phyloP scores from a whole-genome alignment of 2,113 vertebrate species.

The Upupa epops region DNA sequence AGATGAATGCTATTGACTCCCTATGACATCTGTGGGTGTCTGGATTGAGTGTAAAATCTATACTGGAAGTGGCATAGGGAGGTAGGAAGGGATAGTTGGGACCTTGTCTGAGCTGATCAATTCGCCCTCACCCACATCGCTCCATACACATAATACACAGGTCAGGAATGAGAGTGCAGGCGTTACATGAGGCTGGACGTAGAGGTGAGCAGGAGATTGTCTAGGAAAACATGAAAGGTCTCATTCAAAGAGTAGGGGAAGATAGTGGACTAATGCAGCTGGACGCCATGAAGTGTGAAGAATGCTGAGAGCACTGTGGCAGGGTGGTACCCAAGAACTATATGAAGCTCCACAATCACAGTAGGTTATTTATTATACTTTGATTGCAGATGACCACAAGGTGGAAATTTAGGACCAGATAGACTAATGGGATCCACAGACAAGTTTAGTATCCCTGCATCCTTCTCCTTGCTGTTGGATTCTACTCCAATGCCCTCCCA shows the following conservation, averaged over 20 bases:
- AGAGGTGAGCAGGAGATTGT: neutral
- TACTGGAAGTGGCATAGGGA: neutral
- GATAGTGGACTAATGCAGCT: neutral
- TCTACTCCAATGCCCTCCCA: neutral
- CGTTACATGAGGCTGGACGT: neutral
- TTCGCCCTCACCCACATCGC: neutral
- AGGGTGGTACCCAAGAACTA: neutral
- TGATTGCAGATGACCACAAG: neutral
- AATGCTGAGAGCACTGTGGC: neutral
- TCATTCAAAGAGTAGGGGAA: neutral
- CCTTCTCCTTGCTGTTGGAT: neutral
- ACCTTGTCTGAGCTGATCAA: neutral
- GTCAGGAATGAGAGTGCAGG: neutral
- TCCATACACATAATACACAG: rapidly evolving
- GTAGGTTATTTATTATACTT: neutral
- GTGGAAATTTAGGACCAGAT: neutral
- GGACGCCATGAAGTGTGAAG: neutral
- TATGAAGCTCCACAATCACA: neutral
- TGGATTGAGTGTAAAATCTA: neutral
- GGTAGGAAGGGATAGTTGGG: neutral
- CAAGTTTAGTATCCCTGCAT: neutral
- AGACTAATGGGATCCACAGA: neutral
- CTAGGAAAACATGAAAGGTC: neutral
- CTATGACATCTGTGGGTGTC: neutral
- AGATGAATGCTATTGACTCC: neutral